phyloP scores from a whole-genome alignment of 2,797 vertebrate species.

The Propithecus deckenii region DNA sequence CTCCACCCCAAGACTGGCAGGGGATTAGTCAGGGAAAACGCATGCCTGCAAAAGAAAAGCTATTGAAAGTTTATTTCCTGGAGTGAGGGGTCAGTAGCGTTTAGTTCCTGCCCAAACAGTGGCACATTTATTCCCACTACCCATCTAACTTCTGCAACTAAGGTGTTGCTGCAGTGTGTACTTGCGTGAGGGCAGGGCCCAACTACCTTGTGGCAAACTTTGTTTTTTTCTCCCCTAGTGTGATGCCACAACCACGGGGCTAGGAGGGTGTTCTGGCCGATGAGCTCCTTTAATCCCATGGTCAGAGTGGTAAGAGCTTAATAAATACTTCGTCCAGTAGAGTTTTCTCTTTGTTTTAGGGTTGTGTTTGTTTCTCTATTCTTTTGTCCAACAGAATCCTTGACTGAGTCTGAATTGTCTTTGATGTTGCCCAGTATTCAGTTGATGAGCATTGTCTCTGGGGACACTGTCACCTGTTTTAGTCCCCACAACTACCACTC shows the following conservation, averaged over 20 bases:
- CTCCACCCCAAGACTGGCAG: not conserved
- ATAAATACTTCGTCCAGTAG: not conserved
- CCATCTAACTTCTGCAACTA: not conserved
- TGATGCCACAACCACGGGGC: not conserved
- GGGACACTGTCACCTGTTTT: not conserved
- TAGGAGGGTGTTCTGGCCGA: not conserved
- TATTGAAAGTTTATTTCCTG: not conserved
- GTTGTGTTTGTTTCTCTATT: not conserved
- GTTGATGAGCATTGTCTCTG: not conserved
- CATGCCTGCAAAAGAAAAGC: rapidly evolving
- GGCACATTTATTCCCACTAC: not conserved
- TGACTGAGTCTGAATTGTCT: not conserved
- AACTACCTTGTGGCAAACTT: rapidly evolving
- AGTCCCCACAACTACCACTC: not conserved
- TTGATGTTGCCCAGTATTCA: not conserved
- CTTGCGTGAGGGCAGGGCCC: not conserved
- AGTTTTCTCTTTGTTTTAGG: not conserved
- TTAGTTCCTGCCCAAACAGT: not conserved
- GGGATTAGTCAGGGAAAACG: not conserved
- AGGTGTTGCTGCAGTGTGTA: too few species aligned
- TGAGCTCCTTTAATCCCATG: not conserved
- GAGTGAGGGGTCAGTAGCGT: not conserved
- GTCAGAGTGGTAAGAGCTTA: not conserved
- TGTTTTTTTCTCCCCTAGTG: not conserved
- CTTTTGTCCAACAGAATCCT: not conserved